Percentiles rank a stretch among this genome's conserved stretches.
phyloP scores from a whole-genome alignment of 2,113 vertebrate genomes.

The Dolichallabes microphthalmus region DNA sequence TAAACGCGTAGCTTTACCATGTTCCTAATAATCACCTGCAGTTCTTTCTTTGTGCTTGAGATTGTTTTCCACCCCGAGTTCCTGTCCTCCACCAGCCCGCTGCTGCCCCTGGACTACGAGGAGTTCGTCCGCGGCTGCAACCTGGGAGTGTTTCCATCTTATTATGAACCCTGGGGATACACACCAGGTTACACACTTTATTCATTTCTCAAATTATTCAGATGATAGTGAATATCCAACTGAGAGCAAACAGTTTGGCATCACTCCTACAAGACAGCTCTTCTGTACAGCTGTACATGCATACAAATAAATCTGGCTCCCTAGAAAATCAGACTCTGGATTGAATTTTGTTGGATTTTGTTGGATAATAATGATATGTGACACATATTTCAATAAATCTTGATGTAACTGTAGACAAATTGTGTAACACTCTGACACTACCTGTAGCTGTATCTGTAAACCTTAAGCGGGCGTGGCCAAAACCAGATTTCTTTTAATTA shows the following conservation, averaged over 20 bases:
- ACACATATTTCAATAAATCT: neutral
- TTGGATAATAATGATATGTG: neutral
- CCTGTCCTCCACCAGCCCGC: constrained; percentile 92
- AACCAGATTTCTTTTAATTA: too few species aligned
- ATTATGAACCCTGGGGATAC: constrained; percentile 98
- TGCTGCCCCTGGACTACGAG: constrained; percentile 95
- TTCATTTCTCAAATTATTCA: neutral
- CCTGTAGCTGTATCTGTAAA: too few species aligned
- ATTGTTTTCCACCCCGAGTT: constrained; percentile 95
- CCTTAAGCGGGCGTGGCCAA: neutral
- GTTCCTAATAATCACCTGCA: neutral
- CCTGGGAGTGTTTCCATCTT: constrained; percentile 95
- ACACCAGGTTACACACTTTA: constrained; percentile 80
- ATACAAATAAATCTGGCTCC: neutral
- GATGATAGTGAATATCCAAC: neutral
- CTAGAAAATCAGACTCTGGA: neutral
- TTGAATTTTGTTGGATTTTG: too few species aligned
- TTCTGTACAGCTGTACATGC: neutral
- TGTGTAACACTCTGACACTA: too few species aligned
- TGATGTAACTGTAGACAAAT: neutral
- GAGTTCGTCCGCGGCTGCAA: constrained; percentile 96
- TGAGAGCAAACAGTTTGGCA: neutral
- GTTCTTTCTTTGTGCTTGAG: constrained; percentile 61
- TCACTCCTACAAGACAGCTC: neutral
- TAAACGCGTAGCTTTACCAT: neutral